These are phyloP conservation scores for Slavum lentiscoides DNA, from an alignment of 2,888 invertebrate species.

Conservation along the genomic window DNA sequence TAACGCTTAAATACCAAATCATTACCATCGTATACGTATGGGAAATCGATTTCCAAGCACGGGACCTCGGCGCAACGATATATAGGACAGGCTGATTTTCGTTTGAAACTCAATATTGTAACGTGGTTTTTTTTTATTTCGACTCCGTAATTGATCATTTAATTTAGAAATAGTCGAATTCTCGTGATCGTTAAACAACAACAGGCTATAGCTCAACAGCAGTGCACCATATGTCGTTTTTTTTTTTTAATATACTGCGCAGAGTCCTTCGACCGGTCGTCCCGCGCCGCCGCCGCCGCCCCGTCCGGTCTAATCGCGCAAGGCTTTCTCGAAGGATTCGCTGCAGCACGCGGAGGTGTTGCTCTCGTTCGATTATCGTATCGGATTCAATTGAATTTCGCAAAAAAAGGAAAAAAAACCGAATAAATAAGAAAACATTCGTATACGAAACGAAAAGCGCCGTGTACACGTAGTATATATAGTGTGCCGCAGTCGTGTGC, in stretches of 20 bases:
- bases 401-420: neutral
- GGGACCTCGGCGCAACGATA: neutral
- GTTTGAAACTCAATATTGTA: conserved; percentile 26
- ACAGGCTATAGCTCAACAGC: neutral
- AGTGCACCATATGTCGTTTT: neutral
- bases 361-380: neutral
- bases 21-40: neutral
- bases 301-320: neutral
- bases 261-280: neutral
- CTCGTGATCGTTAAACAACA: neutral
- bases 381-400: neutral
- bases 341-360: neutral
- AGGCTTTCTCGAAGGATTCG: conserved; percentile 1
- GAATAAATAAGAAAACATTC: neutral
- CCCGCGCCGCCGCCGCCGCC: neutral
- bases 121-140: conserved; percentile 9
- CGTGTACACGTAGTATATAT: neutral
- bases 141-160: conserved; percentile 32
- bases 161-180: conserved; percentile 34
- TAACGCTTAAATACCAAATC: neutral
- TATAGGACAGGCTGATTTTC: neutral
- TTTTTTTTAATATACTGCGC: neutral
- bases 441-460: neutral
- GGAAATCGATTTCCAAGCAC: conserved; percentile 25
- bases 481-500: too few species aligned